Conservation (phyloP, 2,888 invertebrate genomes). For the Chymomyza amoena region DNA sequence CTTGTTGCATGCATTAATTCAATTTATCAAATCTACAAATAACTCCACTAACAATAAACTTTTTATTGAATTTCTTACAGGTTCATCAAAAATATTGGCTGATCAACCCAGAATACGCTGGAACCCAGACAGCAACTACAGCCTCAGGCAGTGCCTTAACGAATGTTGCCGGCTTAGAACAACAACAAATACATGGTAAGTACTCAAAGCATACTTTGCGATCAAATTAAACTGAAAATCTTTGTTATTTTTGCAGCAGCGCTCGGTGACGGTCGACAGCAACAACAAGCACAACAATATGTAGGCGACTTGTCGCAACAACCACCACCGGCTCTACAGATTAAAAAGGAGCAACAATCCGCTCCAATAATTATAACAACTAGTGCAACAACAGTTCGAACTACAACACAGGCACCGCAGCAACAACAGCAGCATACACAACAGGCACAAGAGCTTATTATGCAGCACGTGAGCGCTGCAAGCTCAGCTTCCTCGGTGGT, state of each 20-base stretch:
- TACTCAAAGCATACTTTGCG: neutral
- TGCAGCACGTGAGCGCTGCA: slow-evolving; percentile 75
- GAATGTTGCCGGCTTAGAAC: slow-evolving; percentile 38
- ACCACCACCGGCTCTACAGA: slow-evolving; percentile 24
- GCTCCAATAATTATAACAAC: slow-evolving; percentile 37
- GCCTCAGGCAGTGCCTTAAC: slow-evolving; percentile 27
- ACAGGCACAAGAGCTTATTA: slow-evolving; percentile 51
- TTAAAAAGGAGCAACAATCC: slow-evolving; percentile 35
- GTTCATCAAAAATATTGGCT: slow-evolving; percentile 10
- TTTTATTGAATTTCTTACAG: slow-evolving; percentile 16
- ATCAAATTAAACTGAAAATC: slow-evolving; percentile 8
- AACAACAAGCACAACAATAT: slow-evolving; percentile 51
- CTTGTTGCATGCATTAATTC: neutral
- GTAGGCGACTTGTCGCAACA: slow-evolving; percentile 49
- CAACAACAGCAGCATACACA: neutral
- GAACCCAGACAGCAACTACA: slow-evolving; percentile 3
- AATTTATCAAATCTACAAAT: neutral
- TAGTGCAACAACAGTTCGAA: slow-evolving; percentile 22
- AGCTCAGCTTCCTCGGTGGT: slow-evolving; percentile 65
- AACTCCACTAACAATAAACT: neutral
- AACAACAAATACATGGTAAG: slow-evolving; percentile 18
- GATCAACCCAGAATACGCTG: slow-evolving; percentile 11
- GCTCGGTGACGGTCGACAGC: slow-evolving; percentile 49
- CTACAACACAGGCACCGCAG: neutral
- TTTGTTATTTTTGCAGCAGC: slow-evolving; percentile 56